Evolutionary conservation across 2,888 invertebrate genomes (phyloP).

Genomic region (Meganola albula): DNA sequence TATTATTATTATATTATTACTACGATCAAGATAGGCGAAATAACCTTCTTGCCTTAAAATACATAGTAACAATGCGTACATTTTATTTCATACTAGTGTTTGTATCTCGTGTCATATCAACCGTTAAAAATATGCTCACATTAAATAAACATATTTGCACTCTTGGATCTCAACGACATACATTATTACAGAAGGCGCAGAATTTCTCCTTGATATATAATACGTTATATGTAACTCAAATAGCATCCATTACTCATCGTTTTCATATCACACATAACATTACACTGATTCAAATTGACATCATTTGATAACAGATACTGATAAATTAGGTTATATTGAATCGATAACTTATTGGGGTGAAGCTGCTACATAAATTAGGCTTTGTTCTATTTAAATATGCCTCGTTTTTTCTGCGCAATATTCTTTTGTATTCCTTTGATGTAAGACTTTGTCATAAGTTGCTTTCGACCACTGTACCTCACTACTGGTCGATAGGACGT

Average conservation of each 20-base stretch:
- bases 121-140: background rate
- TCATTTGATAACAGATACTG: slow-evolving; percentile 18
- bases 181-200: slow-evolving; percentile 13
- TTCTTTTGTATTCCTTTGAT: too few species aligned
- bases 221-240: slow-evolving; percentile 15
- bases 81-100: too few species aligned
- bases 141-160: slow-evolving; percentile 11
- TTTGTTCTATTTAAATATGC: too few species aligned
- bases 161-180: slow-evolving; percentile 6
- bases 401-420: too few species aligned
- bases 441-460: too few species aligned
- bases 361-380: too few species aligned
- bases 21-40: too few species aligned
- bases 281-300: slow-evolving; percentile 15
- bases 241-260: slow-evolving; percentile 18
- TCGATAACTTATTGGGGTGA: background rate
- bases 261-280: slow-evolving; percentile 16
- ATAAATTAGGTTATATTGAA: slow-evolving; percentile 6
- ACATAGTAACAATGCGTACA: too few species aligned
- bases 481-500: too few species aligned
- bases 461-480: too few species aligned
- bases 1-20: too few species aligned
- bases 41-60: too few species aligned
- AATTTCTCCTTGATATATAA: slow-evolving; percentile 17
- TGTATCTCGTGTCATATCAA: background rate